phyloP scores from a whole-genome alignment of 2,888 invertebrate genomes.

The Andrena flavipes region DNA sequence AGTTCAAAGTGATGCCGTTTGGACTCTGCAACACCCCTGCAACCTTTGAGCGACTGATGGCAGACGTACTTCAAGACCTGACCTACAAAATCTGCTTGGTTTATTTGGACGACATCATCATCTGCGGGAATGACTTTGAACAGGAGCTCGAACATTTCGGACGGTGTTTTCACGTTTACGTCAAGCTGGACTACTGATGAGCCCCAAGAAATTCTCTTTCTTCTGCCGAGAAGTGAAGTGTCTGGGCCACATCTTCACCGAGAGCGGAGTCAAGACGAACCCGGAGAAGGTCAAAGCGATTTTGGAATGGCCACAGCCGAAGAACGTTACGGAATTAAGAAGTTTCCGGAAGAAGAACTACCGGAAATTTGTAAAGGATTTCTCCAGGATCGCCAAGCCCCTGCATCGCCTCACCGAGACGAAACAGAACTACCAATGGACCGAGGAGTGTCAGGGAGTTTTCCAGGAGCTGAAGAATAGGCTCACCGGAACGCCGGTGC shows the following conservation, averaged over 20 bases:
- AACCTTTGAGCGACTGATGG: neutral
- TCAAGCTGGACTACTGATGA: neutral
- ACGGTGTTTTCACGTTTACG: neutral
- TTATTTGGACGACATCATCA: neutral
- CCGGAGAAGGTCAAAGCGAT: neutral
- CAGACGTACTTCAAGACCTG: neutral
- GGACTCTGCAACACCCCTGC: neutral
- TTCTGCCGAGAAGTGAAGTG: neutral
- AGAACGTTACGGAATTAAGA: neutral
- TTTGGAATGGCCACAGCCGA: neutral
- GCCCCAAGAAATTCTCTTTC: neutral
- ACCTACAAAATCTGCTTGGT: neutral
- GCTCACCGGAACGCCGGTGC: too few relatives aligned
- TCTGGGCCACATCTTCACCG: neutral
- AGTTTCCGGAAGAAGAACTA: neutral
- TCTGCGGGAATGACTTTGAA: neutral
- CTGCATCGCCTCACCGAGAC: too few relatives aligned
- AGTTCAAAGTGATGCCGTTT: neutral
- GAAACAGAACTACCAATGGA: too few relatives aligned
- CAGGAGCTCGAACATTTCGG: neutral
- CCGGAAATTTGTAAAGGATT: too few relatives aligned
- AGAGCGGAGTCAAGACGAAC: neutral
- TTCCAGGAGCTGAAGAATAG: too few relatives aligned
- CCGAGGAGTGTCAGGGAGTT: too few relatives aligned
- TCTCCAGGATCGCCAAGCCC: too few relatives aligned